Evolutionary conservation across 2,797 vertebrate genomes (phyloP).

Genomic region (Pteronotus mesoamericanus): DNA sequence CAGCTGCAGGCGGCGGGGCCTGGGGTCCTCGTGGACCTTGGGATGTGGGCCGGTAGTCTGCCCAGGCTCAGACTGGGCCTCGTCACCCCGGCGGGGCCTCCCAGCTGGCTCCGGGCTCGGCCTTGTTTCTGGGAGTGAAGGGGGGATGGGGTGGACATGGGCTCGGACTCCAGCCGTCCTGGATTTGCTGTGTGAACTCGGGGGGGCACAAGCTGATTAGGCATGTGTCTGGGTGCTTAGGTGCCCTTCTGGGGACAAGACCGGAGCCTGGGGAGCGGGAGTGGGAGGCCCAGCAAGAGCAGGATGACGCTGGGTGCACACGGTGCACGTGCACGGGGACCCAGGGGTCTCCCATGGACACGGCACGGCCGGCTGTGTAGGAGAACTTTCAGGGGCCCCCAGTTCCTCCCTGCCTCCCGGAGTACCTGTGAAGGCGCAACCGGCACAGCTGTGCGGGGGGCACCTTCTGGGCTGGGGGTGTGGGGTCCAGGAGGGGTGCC

Average conservation of each 20-base stretch:
- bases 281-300: neutral
- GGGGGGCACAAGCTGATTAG: neutral
- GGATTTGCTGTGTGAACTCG: neutral
- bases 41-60: neutral
- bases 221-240: neutral
- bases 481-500: neutral
- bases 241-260: neutral
- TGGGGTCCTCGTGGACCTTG: too few relatives aligned
- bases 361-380: neutral
- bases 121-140: neutral
- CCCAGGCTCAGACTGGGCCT: neutral
- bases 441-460: neutral
- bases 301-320: neutral
- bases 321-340: neutral
- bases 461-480: too few relatives aligned
- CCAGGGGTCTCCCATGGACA: neutral
- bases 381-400: too few relatives aligned
- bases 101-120: neutral
- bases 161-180: neutral
- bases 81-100: accelerated
- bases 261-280: neutral
- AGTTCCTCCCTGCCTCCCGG: accelerated
- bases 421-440: accelerated
- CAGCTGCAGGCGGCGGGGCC: too few relatives aligned
- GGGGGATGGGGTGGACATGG: accelerated